A percentile compares a stretch with the other conserved stretches of the same genome.
phyloP scores from a whole-genome alignment of 2,888 invertebrate species.

The Argyresthia goedartella region DNA sequence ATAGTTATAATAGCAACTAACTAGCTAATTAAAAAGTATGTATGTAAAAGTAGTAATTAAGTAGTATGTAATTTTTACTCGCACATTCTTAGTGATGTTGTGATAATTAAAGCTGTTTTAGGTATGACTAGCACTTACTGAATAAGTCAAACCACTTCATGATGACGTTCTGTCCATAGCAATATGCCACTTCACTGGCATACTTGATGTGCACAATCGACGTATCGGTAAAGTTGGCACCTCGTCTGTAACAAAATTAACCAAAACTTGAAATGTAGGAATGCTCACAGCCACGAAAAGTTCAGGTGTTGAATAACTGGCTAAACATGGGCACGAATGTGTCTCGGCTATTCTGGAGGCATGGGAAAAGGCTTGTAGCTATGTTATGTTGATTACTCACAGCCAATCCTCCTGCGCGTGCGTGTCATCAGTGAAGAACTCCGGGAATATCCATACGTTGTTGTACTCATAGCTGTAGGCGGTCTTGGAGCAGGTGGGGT shows the following conservation, averaged over 20 bases:
- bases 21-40: too few species aligned
- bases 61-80: too few species aligned
- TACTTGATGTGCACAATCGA: constrained; percentile 58
- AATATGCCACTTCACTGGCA: constrained; percentile 48
- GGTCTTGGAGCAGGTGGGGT: constrained; percentile 73
- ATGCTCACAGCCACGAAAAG: too few species aligned
- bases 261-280: too few species aligned
- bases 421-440: constrained; percentile 27
- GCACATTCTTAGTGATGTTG: too few species aligned
- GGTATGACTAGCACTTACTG: constrained; percentile 30
- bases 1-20: too few species aligned
- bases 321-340: too few species aligned
- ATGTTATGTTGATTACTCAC: constrained; percentile 28
- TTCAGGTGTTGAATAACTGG: too few species aligned
- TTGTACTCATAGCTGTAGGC: constrained; percentile 62
- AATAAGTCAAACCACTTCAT: constrained; percentile 67
- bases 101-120: too few species aligned
- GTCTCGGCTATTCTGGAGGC: too few species aligned
- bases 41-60: too few species aligned
- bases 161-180: constrained; percentile 59
- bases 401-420: constrained; percentile 46
- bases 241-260: constrained; percentile 27
- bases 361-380: too few species aligned
- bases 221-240: constrained; percentile 51
- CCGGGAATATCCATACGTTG: constrained; percentile 48